These are phyloP conservation scores for Hydrolagus colliei DNA, from an alignment of 2,797 vertebrate genomes.

Conservation along the genomic window DNA sequence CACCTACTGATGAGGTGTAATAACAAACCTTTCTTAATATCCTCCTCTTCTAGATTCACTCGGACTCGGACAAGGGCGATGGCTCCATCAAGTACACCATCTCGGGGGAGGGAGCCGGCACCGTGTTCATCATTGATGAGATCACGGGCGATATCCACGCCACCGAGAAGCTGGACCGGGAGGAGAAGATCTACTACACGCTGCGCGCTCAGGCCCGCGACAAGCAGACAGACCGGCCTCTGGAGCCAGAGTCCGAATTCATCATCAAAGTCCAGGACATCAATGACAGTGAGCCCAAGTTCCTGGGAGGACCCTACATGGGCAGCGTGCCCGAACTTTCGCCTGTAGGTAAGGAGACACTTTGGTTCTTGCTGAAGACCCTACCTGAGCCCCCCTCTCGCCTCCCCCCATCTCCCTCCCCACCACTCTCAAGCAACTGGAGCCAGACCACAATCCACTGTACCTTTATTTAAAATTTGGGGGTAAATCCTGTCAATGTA, in stretches of 20 bases:
- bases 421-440: no score
- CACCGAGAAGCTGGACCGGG: constrained; percentile 84
- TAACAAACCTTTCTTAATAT: not conserved
- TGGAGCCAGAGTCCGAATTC: constrained; percentile 93
- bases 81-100: constrained; percentile 97
- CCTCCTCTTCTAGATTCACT: constrained; percentile 76
- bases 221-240: constrained; percentile 68
- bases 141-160: constrained; percentile 92
- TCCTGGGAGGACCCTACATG: constrained; percentile 88
- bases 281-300: constrained; percentile 94
- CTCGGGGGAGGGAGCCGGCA: constrained; percentile 87
- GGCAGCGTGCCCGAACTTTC: constrained; percentile 93
- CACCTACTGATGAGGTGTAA: not conserved
- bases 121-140: constrained; percentile 94
- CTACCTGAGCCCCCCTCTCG: no score
- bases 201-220: constrained; percentile 83
- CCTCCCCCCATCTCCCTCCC: no score
- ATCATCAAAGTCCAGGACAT: constrained; percentile 98
- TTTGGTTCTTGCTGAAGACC: no score
- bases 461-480: no score
- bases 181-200: constrained; percentile 92
- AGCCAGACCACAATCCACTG: no score
- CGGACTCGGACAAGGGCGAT: constrained; percentile 88
- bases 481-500: no score
- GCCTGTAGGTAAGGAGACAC: constrained; percentile 67